Evolutionary conservation across 2,797 vertebrate genomes (phyloP), one percentile per base, ranked within the genome.

Genomic region (Cyclura pinguis): DNA sequence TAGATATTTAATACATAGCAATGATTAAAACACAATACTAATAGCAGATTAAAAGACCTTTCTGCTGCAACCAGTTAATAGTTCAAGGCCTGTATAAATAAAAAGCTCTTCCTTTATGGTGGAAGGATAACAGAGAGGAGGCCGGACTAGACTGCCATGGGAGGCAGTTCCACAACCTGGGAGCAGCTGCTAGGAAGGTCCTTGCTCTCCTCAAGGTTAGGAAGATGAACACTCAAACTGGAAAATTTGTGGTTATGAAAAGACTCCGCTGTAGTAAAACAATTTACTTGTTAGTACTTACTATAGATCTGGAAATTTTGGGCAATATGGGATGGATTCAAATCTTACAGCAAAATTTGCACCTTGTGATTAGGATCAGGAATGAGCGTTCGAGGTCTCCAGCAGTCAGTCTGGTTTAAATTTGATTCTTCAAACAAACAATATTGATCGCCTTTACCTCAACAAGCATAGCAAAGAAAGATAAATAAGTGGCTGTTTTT

Each of bases 381-480:
- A 73, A 81, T 62, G 16, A 69, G 57, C 32, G 14, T 35, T 89
- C 55, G 3, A 38, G 13, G 50, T n/a, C 12, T 27, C 27, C 22
- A 86, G 22, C 29, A 86, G 29, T 27, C 24, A 35, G 35, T 12
- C 4, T 78, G 10, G 42, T 78, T 29, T 47, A 80, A 55, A 50
- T 88, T 62, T n/a, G 20, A 74, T 47, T 3, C 1, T 55, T 74
- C 55, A 74, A 74, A 22, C 35, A 59, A 77, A 67, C 32, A 32
- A 38, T n/a, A 47, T 85, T 67, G 42, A 69, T 78, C 59, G 32
- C 20, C 59, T 69, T 78, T 67, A 59, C 55, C 6, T 74, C 52
- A 84, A 32, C 55, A 82, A 76, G 42, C n/a, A 69, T 22, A 80
- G n/a, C 74, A 89, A 55, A 89, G 57, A 69, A 78, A 85, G 24